Evolutionary conservation across 1,140 invertebrate species (phyloP).

Genomic region (Daktulosphaira vitifoliae): DNA sequence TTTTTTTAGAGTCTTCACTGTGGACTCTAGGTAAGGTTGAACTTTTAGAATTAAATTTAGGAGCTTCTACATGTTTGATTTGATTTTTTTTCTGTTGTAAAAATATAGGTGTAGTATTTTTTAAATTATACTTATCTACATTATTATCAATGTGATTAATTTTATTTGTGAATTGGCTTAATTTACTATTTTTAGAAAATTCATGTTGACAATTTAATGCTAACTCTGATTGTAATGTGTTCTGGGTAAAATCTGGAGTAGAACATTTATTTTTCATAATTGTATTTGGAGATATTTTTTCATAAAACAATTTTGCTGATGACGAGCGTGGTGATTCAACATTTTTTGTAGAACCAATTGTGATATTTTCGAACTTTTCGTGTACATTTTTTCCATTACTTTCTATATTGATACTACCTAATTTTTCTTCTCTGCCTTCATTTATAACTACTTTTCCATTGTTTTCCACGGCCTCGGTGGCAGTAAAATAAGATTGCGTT

Average conservation of each 20-base stretch:
- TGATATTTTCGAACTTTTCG: not conserved
- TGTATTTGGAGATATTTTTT: not conserved
- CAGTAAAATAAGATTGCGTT: slow-evolving; percentile 1
- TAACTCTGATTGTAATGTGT: not conserved
- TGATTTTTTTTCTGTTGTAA: not conserved
- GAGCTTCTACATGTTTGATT: slow-evolving; percentile 12
- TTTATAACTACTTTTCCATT: not conserved
- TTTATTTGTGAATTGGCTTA: not conserved
- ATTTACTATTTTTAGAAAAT: not conserved
- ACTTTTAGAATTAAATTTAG: not conserved
- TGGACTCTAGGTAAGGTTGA: not conserved
- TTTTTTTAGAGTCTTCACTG: not conserved
- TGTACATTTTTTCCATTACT: not conserved
- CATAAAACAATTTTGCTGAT: not conserved
- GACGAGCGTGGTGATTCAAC: slow-evolving; percentile 8
- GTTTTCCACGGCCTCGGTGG: not conserved
- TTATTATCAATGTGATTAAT: not conserved
- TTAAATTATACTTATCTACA: not conserved
- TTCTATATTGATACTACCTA: not conserved
- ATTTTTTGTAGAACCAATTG: not conserved
- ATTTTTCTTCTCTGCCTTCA: slow-evolving; percentile 9
- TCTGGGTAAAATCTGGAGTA: not conserved
- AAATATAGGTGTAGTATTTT: not conserved
- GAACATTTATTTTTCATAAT: not conserved
- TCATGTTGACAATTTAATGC: not conserved